Evolutionary conservation across 2,888 invertebrate species (phyloP), one percentile per base, ranked within the genome.

Genomic region (Ochropleura plecta): DNA sequence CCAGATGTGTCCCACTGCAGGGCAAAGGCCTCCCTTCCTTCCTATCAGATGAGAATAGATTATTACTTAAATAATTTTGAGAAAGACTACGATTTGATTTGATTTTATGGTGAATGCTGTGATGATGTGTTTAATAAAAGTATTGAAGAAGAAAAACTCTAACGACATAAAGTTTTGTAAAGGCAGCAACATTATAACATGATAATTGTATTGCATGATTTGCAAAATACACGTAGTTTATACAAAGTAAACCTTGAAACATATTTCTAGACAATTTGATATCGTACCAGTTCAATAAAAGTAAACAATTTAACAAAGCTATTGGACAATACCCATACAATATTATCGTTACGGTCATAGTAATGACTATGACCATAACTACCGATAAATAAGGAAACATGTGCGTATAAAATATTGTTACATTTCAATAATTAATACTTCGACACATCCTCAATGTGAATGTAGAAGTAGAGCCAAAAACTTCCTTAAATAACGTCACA

Each of bases 311-410:
- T 66, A 12, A 66, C n/a, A 63, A 74, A 18, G 62, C 20, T 67
- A 80, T 18, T 67, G 16, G 57, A 81, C 16, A 57, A 63, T 30
- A 51, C 49, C 3, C 5, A 49, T 75, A 69, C 16, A 55, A 44
- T 60, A 82, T 53, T 77, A 70, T 68, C 78, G 9, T 70, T 30
- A 70, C 51, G 57, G 12, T 40, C 3, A 1, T 9, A 44, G 40
- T 48, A 51, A 69, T 44, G n/a, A n/a, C n/a, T n/a, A n/a, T n/a
- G n/a, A n/a, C n/a, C n/a, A n/a, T n/a, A n/a, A n/a, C n/a, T n/a
- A n/a, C n/a, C n/a, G n/a, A n/a, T n/a, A n/a, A 66, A 79, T 73
- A 69, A 63, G 83, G 83, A 80, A 82, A 80, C 44, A 57, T 30
- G 16, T 48, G 18, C 51, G 51, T 20, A 20, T 44, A 66, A 78